Evolutionary conservation across 2,888 invertebrate genomes (phyloP), one percentile per base, ranked within the genome.

Genomic region (Neoitamus cyanurus): DNA sequence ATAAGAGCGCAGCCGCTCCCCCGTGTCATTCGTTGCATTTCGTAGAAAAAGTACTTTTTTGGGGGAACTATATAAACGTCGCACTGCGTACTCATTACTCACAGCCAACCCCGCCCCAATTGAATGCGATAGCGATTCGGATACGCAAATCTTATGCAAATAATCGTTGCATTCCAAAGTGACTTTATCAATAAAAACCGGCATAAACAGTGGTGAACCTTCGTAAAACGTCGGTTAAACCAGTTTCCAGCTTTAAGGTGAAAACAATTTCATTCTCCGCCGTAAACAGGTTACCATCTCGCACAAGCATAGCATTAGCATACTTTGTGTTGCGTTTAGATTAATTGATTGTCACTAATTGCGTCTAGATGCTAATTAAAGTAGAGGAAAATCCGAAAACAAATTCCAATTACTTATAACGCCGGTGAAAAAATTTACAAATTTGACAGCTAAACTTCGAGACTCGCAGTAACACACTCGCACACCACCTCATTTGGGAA

Each of bases 371-470:
- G 58, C 15, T 58, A 20, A 58, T 58, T 58, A 58, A 58, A 58
- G 7, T 9, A 2, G 58, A 25, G 9, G 20, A 7, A 58, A 58
- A 20, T 58, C 3, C 2, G 20, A 58, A 58, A 25, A 58, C 20
- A 20, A 9, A 20, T 58, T 58, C 6, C 58, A 7, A 42, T 25
- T 58, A 25, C 1, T 58, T 20, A 58, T 58, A 58, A 58, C 25
- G 58, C 58, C 58, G 15, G 58, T 7, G 15, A 58, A 9, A 58
- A 58, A 58, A 20, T 58, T 58, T 20, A 58, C 73, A 73, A 31
- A 30, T 7, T 15, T 78, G 78, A 78, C 78, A 78, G 78, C 7
- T 78, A 1, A 15, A 34, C n/a, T 25, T 77, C 78, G 78, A 78
- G 58, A 42, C 78, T 78, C 78, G 58, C 42, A 78, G 48, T 11